Conservation (phyloP, 2,888 invertebrate genomes). For the Yponomeuta cagnagella region DNA sequence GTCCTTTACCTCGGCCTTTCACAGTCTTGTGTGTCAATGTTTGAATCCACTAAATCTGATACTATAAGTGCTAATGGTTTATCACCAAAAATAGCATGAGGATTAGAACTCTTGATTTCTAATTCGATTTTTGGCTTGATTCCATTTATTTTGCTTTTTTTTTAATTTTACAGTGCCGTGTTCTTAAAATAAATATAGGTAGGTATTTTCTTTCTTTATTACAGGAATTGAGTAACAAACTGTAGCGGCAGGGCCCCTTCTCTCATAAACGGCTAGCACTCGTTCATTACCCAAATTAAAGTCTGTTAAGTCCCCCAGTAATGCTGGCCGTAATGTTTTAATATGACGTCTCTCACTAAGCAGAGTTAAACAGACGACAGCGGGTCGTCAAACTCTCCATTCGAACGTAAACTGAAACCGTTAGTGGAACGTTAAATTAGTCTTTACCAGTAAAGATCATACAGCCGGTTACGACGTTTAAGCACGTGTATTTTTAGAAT, state of each 20-base stretch:
- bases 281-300: slow-evolving; percentile 7
- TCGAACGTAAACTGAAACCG: not conserved
- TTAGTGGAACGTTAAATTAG: not conserved
- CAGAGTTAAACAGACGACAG: not conserved
- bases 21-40: too few relatives aligned
- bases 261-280: not conserved
- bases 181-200: too few relatives aligned
- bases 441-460: not conserved
- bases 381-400: not conserved
- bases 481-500: not conserved
- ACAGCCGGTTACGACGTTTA: not conserved
- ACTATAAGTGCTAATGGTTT: too few relatives aligned
- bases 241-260: not conserved
- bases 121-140: too few relatives aligned
- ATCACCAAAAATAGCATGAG: too few relatives aligned
- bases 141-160: too few relatives aligned
- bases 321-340: not conserved
- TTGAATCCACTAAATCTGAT: too few relatives aligned
- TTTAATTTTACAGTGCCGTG: too few relatives aligned
- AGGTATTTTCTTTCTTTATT: too few relatives aligned
- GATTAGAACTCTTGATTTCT: too few relatives aligned
- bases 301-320: not conserved
- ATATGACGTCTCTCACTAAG: not conserved
- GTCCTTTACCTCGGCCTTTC: too few relatives aligned
- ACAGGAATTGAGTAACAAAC: too few relatives aligned